Evolutionary conservation across 2,113 vertebrate genomes (phyloP).

Genomic region (Oplegnathus fasciatus): DNA sequence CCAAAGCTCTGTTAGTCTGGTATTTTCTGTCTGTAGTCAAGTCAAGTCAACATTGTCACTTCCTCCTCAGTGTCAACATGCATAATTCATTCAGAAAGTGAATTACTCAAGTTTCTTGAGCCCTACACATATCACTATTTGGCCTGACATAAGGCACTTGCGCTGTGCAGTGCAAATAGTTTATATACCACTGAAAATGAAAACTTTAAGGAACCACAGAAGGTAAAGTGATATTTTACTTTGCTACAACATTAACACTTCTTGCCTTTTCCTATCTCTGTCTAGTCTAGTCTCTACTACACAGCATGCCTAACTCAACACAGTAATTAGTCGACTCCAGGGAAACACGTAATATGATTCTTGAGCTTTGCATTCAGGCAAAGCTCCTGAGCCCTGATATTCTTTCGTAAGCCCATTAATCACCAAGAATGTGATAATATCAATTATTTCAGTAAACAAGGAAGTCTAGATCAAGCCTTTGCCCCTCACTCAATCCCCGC

Average conservation of each 20-base stretch:
- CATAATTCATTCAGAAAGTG: not conserved
- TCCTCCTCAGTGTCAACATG: not conserved
- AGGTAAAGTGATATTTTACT: not conserved
- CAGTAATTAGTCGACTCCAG: slow-evolving; percentile 68
- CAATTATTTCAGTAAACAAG: slow-evolving; percentile 81
- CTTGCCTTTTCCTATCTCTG: not conserved
- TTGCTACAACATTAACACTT: slow-evolving; percentile 24
- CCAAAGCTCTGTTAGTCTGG: not conserved
- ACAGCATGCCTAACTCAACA: slow-evolving; percentile 39
- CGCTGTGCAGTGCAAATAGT: not conserved
- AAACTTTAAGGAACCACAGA: not conserved
- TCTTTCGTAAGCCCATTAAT: slow-evolving; percentile 74
- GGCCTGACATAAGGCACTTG: not conserved
- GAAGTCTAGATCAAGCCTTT: slow-evolving; percentile 68
- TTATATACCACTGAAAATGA: not conserved
- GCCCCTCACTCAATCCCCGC: slow-evolving; percentile 62
- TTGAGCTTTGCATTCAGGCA: slow-evolving; percentile 63
- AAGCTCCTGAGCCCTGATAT: slow-evolving; percentile 63
- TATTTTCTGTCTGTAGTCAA: not conserved
- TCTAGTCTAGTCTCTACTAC: slow-evolving; percentile 24
- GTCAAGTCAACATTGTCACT: not conserved
- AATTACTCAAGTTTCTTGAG: not conserved
- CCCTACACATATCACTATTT: not conserved
- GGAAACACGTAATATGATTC: slow-evolving; percentile 57
- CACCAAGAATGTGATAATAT: slow-evolving; percentile 77